Evolutionary conservation across 2,888 invertebrate genomes (phyloP), one percentile per base, ranked within the genome.

Genomic region (Drosophila leonis): DNA sequence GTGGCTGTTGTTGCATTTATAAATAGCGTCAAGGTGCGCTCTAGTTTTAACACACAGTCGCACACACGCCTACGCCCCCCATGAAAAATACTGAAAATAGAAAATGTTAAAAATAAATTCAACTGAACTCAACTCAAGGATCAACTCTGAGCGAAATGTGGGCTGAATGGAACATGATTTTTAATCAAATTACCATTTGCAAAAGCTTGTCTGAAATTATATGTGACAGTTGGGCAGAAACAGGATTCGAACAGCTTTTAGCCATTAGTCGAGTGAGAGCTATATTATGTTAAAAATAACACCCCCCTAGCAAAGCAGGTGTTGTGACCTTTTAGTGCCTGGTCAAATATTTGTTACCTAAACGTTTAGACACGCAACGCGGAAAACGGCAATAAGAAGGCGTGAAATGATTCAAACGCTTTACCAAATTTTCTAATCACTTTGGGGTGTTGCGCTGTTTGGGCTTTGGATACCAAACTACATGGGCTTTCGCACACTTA

Each of bases 21-120:
- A 90, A 88, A 84, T 84, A 84, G 87, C 83, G 86, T 70, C 89
- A 84, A 84, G 84, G 84, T 90, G 78, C 74, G 84, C 83, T 84
- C 84, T 86, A 88, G 66, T 85, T 88, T 82, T 60, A 71, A 24
- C 24, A 4, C 24, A 24, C 12, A 20, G 42, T 15, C 13, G 39
- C 39, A n/a, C 27, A 27, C 9, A 44, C 20, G 51, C 46, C 51
- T 46, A 74, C 67, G 84, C 68, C 31, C 1, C 1, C 18, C 31
- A 29, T 29, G 29, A 29, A 33, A 31, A 13, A 49, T 69, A 62
- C 39, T 72, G 66, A 37, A 78, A 81, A 69, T 69, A 76, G 49
- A 65, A 73, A 73, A 70, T 27, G n/a, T 54, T 54, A 29, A 78
- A 90, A 76, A 88, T 75, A 84, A 75, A 78, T 29, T 31, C 13